phyloP scores from a whole-genome alignment of 2,113 vertebrate species.

The Trochalopteron elliotii region DNA sequence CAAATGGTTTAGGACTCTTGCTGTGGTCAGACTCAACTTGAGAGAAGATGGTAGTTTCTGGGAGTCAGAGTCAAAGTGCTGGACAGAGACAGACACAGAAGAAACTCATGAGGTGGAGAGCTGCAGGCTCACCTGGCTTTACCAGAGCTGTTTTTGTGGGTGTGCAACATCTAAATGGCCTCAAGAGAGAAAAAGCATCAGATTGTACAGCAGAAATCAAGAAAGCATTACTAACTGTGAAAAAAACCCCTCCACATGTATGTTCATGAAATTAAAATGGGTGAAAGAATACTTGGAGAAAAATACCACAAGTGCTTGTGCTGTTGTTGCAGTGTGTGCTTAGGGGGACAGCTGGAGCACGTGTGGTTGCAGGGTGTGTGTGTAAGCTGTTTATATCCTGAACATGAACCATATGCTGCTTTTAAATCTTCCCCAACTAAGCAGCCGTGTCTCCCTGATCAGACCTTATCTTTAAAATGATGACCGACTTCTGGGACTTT shows the following conservation, averaged over 20 bases:
- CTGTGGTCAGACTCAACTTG: neutral
- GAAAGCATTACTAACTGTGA: neutral
- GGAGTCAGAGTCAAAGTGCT: no score
- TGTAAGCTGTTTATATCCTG: neutral
- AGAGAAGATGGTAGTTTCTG: neutral
- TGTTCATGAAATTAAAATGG: neutral
- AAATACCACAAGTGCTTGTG: neutral
- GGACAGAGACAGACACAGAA: neutral
- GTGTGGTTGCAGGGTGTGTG: neutral
- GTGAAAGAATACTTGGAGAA: neutral
- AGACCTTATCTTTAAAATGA: slow-evolving; percentile 10
- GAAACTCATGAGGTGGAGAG: neutral
- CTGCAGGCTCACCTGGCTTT: neutral
- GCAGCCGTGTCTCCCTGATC: neutral
- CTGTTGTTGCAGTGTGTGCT: neutral
- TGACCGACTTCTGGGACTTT: neutral
- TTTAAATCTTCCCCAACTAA: slow-evolving; percentile 9
- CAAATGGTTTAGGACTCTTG: neutral
- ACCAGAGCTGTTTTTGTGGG: neutral
- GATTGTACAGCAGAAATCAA: neutral
- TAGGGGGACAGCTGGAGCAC: neutral
- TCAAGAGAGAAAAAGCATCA: neutral
- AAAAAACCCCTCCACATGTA: neutral
- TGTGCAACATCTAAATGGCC: neutral
- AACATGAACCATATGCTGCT: neutral